Percentiles rank a stretch among this genome's conserved stretches.
phyloP scores from a whole-genome alignment of 2,888 invertebrate species.

The Lasioglossum leucozonium region DNA sequence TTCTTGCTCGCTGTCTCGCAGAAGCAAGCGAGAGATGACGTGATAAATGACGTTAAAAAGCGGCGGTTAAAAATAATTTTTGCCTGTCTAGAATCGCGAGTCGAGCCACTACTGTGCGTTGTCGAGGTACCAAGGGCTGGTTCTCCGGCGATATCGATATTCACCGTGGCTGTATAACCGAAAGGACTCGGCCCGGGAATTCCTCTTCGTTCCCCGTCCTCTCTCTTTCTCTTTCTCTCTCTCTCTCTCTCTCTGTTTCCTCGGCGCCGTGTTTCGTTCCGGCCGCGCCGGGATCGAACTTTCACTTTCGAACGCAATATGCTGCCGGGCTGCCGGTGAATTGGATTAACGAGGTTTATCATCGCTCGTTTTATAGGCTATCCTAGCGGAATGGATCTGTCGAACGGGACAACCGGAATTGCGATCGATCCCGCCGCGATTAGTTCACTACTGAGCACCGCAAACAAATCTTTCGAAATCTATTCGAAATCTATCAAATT shows the following conservation, averaged over 20 bases:
- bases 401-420: neutral
- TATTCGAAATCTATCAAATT: neutral
- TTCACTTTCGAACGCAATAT: constrained; percentile 42
- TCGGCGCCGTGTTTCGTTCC: neutral
- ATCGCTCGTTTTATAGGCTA: constrained; percentile 18
- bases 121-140: constrained; percentile 1
- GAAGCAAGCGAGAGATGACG: neutral
- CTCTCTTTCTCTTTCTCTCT: neutral
- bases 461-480: neutral
- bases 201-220: constrained; percentile 12
- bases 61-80: neutral
- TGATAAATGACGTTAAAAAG: neutral
- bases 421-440: neutral
- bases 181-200: constrained; percentile 22
- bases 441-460: neutral
- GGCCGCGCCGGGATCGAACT: constrained; percentile 19
- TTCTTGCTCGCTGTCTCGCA: neutral
- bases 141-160: constrained; percentile 22
- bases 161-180: constrained; percentile 7
- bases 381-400: neutral
- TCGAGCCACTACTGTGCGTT: neutral
- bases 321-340: constrained; percentile 2
- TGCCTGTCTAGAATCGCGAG: neutral
- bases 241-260: constrained; percentile 7
- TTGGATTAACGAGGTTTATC: constrained; percentile 39